These are phyloP conservation scores for Colletes gigas DNA, from an alignment of 1,140 invertebrate species.

Conservation along the genomic window DNA sequence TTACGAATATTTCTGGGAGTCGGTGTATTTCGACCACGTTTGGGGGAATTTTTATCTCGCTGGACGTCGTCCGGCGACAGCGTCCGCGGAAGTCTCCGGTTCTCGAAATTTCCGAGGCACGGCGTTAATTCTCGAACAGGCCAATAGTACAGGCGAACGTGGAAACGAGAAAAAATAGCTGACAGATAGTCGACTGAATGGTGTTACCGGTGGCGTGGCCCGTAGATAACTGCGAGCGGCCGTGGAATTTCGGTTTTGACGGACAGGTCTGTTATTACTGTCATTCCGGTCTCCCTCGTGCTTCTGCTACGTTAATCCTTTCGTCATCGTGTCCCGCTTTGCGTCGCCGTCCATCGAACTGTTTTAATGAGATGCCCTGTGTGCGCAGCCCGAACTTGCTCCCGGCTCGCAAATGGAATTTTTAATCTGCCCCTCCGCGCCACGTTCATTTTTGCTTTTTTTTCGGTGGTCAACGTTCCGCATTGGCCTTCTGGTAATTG, in stretches of 20 bases:
- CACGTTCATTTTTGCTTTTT: background rate
- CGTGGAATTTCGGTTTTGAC: constrained; percentile 68
- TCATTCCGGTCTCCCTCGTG: constrained; percentile 60
- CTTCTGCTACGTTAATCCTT: constrained; percentile 60
- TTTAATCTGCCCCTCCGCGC: constrained; percentile 6
- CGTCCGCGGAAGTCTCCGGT: constrained; percentile 1
- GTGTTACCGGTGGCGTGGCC: constrained; percentile 53
- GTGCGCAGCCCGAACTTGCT: constrained; percentile 37
- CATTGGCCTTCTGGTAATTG: constrained; percentile 14
- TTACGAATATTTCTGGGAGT: too few relatives aligned
- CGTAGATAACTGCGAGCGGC: constrained; percentile 54
- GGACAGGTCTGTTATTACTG: constrained; percentile 74
- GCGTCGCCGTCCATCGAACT: constrained; percentile 59
- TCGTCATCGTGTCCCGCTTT: constrained; percentile 55
- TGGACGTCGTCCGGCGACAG: background rate
- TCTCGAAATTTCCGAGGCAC: constrained; percentile 47
- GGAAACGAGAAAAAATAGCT: constrained; percentile 65
- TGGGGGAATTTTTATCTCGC: too few relatives aligned
- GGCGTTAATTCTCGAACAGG: constrained; percentile 41
- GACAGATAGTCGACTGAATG: constrained; percentile 67
- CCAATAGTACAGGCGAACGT: constrained; percentile 51
- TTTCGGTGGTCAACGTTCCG: background rate
- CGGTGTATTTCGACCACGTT: too few relatives aligned
- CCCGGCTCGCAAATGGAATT: constrained; percentile 39
- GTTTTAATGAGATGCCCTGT: constrained; percentile 60